phyloP scores from a whole-genome alignment of 2,113 vertebrate genomes.

The Amblyopsis rosae region DNA sequence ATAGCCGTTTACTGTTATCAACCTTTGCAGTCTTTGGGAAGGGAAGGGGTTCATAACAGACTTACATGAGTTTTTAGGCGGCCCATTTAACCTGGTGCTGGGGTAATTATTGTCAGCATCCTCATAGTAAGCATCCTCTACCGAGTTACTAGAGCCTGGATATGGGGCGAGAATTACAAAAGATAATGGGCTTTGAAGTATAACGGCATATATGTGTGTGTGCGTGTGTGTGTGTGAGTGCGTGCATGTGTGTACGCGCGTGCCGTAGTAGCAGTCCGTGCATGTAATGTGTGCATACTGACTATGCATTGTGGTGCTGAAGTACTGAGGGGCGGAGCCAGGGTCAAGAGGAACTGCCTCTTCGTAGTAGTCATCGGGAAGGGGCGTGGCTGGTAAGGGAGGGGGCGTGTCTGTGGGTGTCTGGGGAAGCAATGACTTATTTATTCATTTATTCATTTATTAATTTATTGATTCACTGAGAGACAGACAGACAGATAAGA shows the following conservation, averaged over 20 bases:
- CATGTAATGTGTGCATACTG: conserved; percentile 58
- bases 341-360: conserved; percentile 94
- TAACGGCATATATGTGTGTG: background rate
- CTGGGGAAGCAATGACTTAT: conserved; percentile 59
- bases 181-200: background rate
- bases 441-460: background rate
- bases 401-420: conserved; percentile 83
- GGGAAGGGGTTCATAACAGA: background rate
- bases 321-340: conserved; percentile 88
- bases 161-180: conserved; percentile 18
- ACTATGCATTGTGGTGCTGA: conserved; percentile 89
- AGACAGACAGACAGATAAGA: background rate
- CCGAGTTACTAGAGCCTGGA: conserved; percentile 89
- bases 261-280: background rate
- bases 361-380: conserved; percentile 96
- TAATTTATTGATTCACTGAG: conserved; percentile 13
- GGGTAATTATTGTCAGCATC: conserved; percentile 96
- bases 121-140: conserved; percentile 93
- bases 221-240: no score
- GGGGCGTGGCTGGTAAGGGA: conserved; percentile 86
- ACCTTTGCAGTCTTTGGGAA: background rate
- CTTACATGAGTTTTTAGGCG: conserved; percentile 91
- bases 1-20: background rate
- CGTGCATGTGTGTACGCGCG: background rate
- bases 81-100: conserved; percentile 85